Evolutionary conservation across 92 coral and sea anemone species (phyloP).

Genomic region (Siderastrea radians): DNA sequence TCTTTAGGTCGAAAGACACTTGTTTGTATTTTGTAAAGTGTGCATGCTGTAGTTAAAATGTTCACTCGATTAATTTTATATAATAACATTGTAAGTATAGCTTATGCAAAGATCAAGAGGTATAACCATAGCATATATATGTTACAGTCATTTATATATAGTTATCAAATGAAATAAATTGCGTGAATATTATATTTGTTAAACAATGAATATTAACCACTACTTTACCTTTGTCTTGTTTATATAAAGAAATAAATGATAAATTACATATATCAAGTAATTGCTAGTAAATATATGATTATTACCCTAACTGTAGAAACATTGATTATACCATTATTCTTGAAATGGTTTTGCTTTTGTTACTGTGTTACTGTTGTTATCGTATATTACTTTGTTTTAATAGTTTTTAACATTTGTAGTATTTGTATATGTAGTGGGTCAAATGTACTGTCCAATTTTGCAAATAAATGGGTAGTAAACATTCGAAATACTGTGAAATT

Average conservation of each 20-base stretch:
- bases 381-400: too few species aligned
- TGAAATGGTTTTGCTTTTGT: too few species aligned
- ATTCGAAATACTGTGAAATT: too few species aligned
- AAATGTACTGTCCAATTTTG: too few species aligned
- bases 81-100: conserved; percentile 7
- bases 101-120: neutral
- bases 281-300: too few species aligned
- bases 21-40: neutral
- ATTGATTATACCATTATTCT: too few species aligned
- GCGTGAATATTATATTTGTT: neutral
- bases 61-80: neutral
- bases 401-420: too few species aligned
- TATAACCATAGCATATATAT: neutral
- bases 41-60: neutral
- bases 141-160: conserved; percentile 6
- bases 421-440: too few species aligned
- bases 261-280: neutral
- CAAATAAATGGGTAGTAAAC: too few species aligned
- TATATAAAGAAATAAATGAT: neutral
- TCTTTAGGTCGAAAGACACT: neutral
- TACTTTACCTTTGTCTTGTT: too few species aligned
- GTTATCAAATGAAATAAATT: neutral
- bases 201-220: neutral
- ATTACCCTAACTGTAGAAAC: too few species aligned
- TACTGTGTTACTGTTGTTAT: too few species aligned